phyloP scores from a whole-genome alignment of 2,113 vertebrate genomes.

The Colinus virginianus region DNA sequence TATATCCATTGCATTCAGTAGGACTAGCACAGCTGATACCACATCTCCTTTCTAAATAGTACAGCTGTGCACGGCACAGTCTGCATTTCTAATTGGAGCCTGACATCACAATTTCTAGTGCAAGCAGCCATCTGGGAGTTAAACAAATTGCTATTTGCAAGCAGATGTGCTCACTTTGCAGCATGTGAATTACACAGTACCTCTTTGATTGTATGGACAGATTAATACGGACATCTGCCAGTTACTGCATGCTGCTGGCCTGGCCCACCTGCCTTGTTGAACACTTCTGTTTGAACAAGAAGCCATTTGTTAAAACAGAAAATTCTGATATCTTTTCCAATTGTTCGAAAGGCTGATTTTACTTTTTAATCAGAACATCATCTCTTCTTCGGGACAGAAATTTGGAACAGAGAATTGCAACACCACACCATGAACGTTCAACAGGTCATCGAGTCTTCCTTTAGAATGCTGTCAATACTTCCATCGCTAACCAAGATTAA shows the following conservation, averaged over 20 bases:
- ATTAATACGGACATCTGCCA: background rate
- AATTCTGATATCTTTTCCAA: background rate
- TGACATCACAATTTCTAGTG: background rate
- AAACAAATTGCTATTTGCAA: background rate
- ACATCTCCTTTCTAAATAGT: background rate
- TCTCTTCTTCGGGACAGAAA: background rate
- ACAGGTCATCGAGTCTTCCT: background rate
- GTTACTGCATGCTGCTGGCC: background rate
- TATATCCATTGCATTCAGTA: background rate
- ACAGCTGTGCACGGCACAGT: background rate
- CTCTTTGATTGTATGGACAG: background rate
- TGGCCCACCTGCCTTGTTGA: background rate
- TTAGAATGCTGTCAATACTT: background rate
- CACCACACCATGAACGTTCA: background rate
- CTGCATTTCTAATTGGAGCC: background rate
- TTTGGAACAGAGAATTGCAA: background rate
- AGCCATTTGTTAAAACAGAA: background rate
- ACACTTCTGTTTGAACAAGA: background rate
- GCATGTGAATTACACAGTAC: background rate
- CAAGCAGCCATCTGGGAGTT: background rate
- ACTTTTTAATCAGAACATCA: background rate
- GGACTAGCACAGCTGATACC: background rate
- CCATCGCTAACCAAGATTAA: background rate
- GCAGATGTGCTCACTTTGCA: background rate
- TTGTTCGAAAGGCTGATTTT: background rate